A percentile compares a stretch with the other conserved stretches of the same genome.
Conservation (phyloP, 2,888 invertebrate genomes). For the Iphiclides podalirius region DNA sequence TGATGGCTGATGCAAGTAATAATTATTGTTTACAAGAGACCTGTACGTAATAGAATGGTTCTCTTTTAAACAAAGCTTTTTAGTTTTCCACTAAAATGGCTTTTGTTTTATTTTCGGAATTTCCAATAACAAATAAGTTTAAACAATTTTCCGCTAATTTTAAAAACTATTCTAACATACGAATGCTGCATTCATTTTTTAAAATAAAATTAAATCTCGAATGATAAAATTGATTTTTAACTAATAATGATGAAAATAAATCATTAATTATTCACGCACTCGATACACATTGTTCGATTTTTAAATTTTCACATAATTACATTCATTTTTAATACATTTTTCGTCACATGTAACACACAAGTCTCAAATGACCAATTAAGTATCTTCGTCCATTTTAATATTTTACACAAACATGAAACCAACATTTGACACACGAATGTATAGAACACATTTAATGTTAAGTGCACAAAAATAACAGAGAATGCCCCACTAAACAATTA, state of each 20-base stretch:
- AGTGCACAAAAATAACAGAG: conserved; percentile 67
- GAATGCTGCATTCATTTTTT: conserved; percentile 13
- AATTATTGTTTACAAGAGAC: conserved; percentile 38
- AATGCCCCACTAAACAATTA: conserved; percentile 72
- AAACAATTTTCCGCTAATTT: conserved; percentile 47
- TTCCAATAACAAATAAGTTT: conserved; percentile 34
- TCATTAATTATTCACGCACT: conserved; percentile 4
- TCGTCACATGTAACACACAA: background rate
- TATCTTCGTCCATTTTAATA: conserved; percentile 2
- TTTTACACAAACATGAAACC: conserved; percentile 17
- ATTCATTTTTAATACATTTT: background rate
- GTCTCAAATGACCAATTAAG: background rate
- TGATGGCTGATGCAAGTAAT: conserved; percentile 49
- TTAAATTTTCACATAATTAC: background rate
- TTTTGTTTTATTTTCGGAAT: conserved; percentile 41
- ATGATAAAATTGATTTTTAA: conserved; percentile 12
- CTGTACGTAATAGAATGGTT: conserved; percentile 29
- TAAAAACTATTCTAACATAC: conserved; percentile 7
- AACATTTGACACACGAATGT: conserved; percentile 24
- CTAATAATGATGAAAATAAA: conserved; percentile 8
- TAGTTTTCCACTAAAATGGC: conserved; percentile 62
- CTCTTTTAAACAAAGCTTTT: conserved; percentile 49
- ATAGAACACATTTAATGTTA: conserved; percentile 37
- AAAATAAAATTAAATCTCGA: conserved; percentile 12
- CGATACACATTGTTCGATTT: background rate